These are phyloP conservation scores for Alfaro cultratus DNA, from an alignment of 2,797 vertebrate species.

Conservation along the genomic window DNA sequence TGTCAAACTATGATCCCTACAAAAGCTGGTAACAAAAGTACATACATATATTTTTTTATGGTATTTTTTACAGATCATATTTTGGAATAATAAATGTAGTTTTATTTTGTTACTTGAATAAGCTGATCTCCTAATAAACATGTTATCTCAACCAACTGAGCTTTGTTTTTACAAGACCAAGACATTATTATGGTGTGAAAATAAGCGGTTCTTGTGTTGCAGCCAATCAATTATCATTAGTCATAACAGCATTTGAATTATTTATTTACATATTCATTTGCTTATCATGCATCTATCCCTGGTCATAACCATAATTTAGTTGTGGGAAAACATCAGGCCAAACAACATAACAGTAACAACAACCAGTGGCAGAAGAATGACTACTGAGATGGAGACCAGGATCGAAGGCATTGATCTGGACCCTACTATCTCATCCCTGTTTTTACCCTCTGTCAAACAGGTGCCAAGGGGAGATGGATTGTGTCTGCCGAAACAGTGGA, in stretches of 20 bases:
- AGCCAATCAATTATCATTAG: neutral
- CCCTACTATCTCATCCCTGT: conserved; percentile 80
- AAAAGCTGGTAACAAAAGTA: neutral
- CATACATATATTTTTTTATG: neutral
- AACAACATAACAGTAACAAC: conserved; percentile 70
- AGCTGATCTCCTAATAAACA: neutral
- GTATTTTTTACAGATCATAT: neutral
- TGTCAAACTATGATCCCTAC: neutral
- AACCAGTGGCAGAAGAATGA: conserved; percentile 79
- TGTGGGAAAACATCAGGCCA: conserved; percentile 42
- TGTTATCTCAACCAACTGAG: neutral
- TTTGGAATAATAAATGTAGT: neutral
- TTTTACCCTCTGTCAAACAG: conserved; percentile 86
- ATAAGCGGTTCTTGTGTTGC: neutral
- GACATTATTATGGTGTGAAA: neutral
- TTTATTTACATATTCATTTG: neutral
- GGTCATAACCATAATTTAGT: conserved; percentile 35
- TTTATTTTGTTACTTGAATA: neutral
- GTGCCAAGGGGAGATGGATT: conserved; percentile 83
- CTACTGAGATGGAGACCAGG: conserved; percentile 72
- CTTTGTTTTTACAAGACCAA: neutral
- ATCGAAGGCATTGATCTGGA: conserved; percentile 84
- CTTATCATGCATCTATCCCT: conserved; percentile 1
- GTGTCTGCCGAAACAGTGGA: conserved; percentile 81
- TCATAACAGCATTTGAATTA: neutral